These are phyloP conservation scores for Girardia tigrina DNA, from an alignment of 2,888 invertebrate genomes.

Conservation along the genomic window DNA sequence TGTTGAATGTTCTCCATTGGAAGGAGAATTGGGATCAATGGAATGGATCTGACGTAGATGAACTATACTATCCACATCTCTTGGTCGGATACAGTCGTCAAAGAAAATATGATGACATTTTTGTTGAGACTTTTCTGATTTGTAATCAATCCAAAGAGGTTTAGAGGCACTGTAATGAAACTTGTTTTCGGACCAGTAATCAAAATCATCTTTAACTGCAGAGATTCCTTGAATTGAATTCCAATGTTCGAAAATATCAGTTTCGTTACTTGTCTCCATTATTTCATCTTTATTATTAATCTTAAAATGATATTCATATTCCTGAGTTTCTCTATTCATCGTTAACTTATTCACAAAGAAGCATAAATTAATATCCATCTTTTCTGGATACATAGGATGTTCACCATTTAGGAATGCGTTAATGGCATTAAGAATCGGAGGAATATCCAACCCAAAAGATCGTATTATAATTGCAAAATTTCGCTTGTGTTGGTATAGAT, in stretches of 20 bases:
- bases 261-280: slow-evolving; percentile 39
- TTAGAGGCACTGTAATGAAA: slow-evolving; percentile 44
- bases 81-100: slow-evolving; percentile 47
- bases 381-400: slow-evolving; percentile 43
- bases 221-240: slow-evolving; percentile 41
- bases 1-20: too few species aligned
- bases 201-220: slow-evolving; percentile 46
- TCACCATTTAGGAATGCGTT: slow-evolving; percentile 41
- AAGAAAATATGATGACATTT: slow-evolving; percentile 45
- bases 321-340: slow-evolving; percentile 37
- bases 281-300: slow-evolving; percentile 40
- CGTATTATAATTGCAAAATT: slow-evolving; percentile 46
- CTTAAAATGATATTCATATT: slow-evolving; percentile 40
- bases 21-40: background rate
- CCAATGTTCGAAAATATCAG: slow-evolving; percentile 43
- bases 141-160: slow-evolving; percentile 42
- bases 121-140: slow-evolving; percentile 42
- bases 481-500: slow-evolving; percentile 40
- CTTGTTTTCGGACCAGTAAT: slow-evolving; percentile 43
- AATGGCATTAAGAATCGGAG: slow-evolving; percentile 43
- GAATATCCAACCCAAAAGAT: slow-evolving; percentile 47
- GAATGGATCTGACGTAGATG: slow-evolving; percentile 43
- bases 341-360: background rate
- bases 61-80: slow-evolving; percentile 47
- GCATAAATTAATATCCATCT: background rate